Base-by-base conservation (phyloP, 2,888 invertebrate genomes). In the Saturnia japonica region DNA sequence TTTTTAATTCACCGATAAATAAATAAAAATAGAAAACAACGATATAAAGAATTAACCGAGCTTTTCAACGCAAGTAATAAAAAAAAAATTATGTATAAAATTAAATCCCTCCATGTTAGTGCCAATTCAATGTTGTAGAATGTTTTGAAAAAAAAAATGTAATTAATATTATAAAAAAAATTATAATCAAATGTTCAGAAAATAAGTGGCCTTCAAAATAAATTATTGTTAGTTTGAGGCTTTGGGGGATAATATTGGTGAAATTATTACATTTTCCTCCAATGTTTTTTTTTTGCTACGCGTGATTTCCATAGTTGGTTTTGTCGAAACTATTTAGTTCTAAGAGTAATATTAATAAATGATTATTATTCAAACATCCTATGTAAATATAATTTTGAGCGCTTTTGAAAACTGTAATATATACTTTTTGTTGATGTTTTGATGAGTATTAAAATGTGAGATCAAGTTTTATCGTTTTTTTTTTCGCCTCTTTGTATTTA, bases 91-190 rank as follows among this genome's bases (percentile, higher is more conserved):
- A 64, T 40, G 34, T 40, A 40, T 19, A 76, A 81, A 87, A 85
- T 85, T 82, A 85, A 79, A 82, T 85, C 92, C 92, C 91, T 92
- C 91, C 92, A 92, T 85, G 72, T 78, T 91, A 92, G 92, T 92
- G 92, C 92, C 92, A 92, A 92, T 81, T 78, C 83, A 78, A 80
- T 82, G 80, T 81, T 85, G 68, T 86, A 84, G 19, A 54, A 19
- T 70, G 60, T 67, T 68, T 82, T 74, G 78, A 83, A 80, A 80
- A 79, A 79, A 77, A n/a, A 51, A n/a, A 51, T 51, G 75, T 70
- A 70, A 69, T 51, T 40, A 42, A 34, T 64, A 64, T 71, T 71
- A 51, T 69, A 62, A 43, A 70, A 68, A 73, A 74, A 68, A 19
- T 4, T 28, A 64, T 64, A 64, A 64, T 57, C 22, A 8, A 57